Evolutionary conservation across 64 coral and sea anemone genomes (phyloP), one percentile per base, ranked within the genome.

Genomic region (Actinia equina): DNA sequence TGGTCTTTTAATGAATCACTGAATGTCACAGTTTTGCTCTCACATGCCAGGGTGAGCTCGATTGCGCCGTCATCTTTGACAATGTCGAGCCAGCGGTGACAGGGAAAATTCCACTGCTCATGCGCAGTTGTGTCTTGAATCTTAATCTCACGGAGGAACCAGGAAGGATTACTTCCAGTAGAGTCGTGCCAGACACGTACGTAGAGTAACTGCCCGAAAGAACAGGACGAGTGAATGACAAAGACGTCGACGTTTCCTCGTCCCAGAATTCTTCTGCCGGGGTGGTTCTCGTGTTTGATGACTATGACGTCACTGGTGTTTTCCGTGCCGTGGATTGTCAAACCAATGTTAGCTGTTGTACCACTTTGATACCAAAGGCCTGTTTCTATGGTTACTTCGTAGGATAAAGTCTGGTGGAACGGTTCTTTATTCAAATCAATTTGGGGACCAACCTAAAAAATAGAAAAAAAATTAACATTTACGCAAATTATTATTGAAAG

Each of bases 11-110:
- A 71, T 46, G 30, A 86, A 52, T 86, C 62, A 79, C n/a, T 77
- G n/a, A 25, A 25, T 10, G n/a, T 43, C n/a, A 77, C 6, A 30
- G 22, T 77, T 25, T 77, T 25, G n/a, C 23, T 25, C n/a, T 77
- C 22, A 26, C 45, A 51, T 61, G 52, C 22, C 25, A 94, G 58
- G 43, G 45, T 89, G 37, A 58, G 76, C 69, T 94, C 87, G 20
- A 94, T 80, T 44, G 77, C 80, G 2, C 92, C 92, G 59, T 94
- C 88, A 9, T 87, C 92, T 76, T 44, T 86, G 43, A 89, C 87
- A 16, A 94, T 44, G 5, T 87, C 92, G 77, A 94, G 84, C 92
- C 92, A 94, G 61, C 92, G 59, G 64, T 94, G 86, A 62, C 84
- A 79, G 17, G 84, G 77, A 65, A 89, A 89, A 12, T 37, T 59